Evolutionary conservation across 2,888 invertebrate species (phyloP).

Genomic region (Tipula helvola): DNA sequence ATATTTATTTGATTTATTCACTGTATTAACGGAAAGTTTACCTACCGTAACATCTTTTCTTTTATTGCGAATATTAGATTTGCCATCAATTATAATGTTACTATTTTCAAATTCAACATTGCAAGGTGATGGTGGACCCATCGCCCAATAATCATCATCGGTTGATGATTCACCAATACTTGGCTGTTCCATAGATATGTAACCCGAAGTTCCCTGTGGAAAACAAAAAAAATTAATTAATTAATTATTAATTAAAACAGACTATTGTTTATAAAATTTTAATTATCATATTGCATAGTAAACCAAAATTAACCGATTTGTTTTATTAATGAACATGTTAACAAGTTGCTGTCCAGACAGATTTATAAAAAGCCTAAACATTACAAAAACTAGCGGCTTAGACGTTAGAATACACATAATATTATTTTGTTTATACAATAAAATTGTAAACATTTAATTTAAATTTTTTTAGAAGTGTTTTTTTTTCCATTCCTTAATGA

Average conservation of each 20-base stretch:
- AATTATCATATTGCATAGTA: not conserved
- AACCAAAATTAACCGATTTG: not conserved
- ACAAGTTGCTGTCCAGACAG: not conserved
- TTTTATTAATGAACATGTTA: not conserved
- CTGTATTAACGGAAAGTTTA: not conserved
- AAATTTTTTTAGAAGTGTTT: not conserved
- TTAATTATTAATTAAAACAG: not conserved
- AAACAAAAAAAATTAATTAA: not conserved
- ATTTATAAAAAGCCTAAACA: not conserved
- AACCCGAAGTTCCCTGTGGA: slow-evolving; percentile 48
- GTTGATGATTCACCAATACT: slow-evolving; percentile 41
- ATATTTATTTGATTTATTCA: not conserved
- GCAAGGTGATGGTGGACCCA: slow-evolving; percentile 66
- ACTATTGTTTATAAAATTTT: not conserved
- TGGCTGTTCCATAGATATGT: slow-evolving; percentile 45
- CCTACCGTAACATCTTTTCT: slow-evolving; percentile 21
- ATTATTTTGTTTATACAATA: not conserved
- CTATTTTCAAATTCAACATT: slow-evolving; percentile 75
- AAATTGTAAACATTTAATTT: not conserved
- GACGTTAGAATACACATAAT: not conserved
- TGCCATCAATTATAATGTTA: slow-evolving; percentile 81
- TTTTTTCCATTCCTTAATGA: not conserved
- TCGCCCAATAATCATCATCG: slow-evolving; percentile 45
- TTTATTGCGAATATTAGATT: slow-evolving; percentile 62
- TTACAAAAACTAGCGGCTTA: not conserved